A percentile compares a stretch with the other conserved stretches of the same genome.
phyloP scores from a whole-genome alignment of 2,888 invertebrate genomes.

The Eulithis testata region DNA sequence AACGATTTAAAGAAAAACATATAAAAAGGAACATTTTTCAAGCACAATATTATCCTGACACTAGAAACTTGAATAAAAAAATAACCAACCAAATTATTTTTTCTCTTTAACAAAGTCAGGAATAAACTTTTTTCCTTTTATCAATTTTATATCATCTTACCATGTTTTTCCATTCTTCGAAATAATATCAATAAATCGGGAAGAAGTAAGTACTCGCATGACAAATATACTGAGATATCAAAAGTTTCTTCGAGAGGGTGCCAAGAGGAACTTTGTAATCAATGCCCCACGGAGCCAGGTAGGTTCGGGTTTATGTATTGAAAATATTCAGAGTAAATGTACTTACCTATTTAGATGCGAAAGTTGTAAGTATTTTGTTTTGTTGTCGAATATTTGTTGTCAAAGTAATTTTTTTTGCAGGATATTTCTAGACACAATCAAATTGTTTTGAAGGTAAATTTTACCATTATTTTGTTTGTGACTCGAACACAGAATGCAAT shows the following conservation, averaged over 20 bases:
- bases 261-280: slow-evolving; percentile 48
- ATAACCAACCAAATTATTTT: slow-evolving; percentile 7
- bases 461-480: no score
- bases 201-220: slow-evolving; percentile 40
- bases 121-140: slow-evolving; percentile 23
- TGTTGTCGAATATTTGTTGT: slow-evolving; percentile 27
- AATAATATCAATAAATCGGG: slow-evolving; percentile 47
- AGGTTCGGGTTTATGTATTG: slow-evolving; percentile 40
- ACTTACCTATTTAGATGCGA: slow-evolving; percentile 34
- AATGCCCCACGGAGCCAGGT: slow-evolving; percentile 44
- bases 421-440: neutral
- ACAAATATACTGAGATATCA: slow-evolving; percentile 46
- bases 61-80: slow-evolving; percentile 11
- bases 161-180: slow-evolving; percentile 44
- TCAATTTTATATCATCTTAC: slow-evolving; percentile 35
- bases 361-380: slow-evolving; percentile 38
- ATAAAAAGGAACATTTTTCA: no score
- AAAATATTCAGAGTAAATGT: slow-evolving; percentile 34
- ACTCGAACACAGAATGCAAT: no score
- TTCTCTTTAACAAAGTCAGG: slow-evolving; percentile 13
- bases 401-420: neutral
- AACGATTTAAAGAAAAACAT: no score
- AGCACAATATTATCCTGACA: no score
- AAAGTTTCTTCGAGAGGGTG: slow-evolving; percentile 42
- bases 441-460: neutral